Conservation (phyloP, 2,888 invertebrate species). For the Eulithis testata region DNA sequence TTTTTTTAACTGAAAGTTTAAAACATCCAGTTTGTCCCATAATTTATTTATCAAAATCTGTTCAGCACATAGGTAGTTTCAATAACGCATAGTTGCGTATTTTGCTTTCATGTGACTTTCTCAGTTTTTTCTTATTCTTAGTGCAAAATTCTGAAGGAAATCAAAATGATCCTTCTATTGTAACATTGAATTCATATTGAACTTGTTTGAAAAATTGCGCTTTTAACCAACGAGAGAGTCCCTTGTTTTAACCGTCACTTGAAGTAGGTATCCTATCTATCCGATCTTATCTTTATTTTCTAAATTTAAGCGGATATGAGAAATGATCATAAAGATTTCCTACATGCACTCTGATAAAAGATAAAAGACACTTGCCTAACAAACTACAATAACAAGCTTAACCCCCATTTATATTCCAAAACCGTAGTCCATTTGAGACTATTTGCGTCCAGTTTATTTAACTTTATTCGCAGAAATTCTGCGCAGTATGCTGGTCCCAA, state of each 20-base stretch:
- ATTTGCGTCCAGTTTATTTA: constrained; percentile 31
- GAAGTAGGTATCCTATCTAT: too few species aligned
- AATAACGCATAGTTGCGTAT: too few species aligned
- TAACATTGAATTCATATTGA: neutral
- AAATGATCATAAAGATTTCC: neutral
- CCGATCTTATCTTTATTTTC: too few species aligned
- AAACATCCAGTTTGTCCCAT: too few species aligned
- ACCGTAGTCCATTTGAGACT: constrained; percentile 26
- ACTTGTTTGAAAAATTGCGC: neutral
- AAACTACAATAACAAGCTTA: neutral
- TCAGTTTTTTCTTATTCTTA: neutral
- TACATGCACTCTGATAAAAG: neutral
- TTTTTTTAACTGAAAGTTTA: too few species aligned
- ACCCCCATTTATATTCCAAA: constrained; percentile 28
- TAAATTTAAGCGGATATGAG: neutral
- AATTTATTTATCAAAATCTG: too few species aligned
- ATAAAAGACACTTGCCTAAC: neutral
- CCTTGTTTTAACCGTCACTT: too few species aligned
- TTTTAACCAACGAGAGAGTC: too few species aligned
- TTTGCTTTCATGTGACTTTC: too few species aligned
- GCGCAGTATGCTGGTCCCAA: constrained; percentile 84
- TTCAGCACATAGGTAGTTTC: too few species aligned
- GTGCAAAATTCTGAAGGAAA: too few species aligned
- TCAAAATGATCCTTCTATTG: neutral
- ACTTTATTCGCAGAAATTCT: constrained; percentile 78